Percentiles rank a stretch among this genome's conserved stretches.
phyloP scores from a whole-genome alignment of 1,140 invertebrate genomes.

The Anoplophora glabripennis region DNA sequence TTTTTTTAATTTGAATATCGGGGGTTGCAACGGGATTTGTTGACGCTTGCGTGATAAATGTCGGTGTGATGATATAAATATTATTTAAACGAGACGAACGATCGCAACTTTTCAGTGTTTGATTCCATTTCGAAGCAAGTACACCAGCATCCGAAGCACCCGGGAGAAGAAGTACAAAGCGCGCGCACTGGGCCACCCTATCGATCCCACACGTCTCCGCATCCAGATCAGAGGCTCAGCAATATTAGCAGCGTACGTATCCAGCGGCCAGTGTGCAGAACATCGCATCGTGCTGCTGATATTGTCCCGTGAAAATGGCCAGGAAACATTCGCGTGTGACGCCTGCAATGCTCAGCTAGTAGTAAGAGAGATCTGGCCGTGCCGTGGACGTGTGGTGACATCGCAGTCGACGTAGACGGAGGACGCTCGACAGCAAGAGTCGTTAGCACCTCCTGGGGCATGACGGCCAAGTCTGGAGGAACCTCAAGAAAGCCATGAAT shows the following conservation, averaged over 20 bases:
- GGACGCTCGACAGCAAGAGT: neutral
- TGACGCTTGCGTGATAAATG: no score
- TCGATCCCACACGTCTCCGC: slow-evolving; percentile 5
- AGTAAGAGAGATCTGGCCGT: neutral
- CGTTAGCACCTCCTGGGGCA: slow-evolving; percentile 15
- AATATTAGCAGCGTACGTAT: neutral
- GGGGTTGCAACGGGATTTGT: no score
- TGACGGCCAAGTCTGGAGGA: slow-evolving; percentile 14
- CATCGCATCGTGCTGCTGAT: no score
- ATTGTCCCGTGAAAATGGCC: no score
- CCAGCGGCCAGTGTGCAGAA: neutral
- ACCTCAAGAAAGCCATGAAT: slow-evolving; percentile 4
- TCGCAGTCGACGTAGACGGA: neutral
- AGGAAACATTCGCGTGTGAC: neutral
- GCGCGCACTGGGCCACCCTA: slow-evolving; percentile 2
- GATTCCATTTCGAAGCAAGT: no score
- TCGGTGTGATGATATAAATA: no score
- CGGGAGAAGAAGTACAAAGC: slow-evolving; percentile 6
- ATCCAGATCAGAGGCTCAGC: slow-evolving; percentile 8
- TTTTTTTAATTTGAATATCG: no score
- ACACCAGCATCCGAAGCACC: neutral
- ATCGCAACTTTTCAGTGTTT: no score
- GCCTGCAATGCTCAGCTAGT: slow-evolving; percentile 11
- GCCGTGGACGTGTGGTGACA: slow-evolving; percentile 6
- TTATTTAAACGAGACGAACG: no score